Conservation (phyloP, 2,888 invertebrate genomes). For the Leuctra nigra region DNA sequence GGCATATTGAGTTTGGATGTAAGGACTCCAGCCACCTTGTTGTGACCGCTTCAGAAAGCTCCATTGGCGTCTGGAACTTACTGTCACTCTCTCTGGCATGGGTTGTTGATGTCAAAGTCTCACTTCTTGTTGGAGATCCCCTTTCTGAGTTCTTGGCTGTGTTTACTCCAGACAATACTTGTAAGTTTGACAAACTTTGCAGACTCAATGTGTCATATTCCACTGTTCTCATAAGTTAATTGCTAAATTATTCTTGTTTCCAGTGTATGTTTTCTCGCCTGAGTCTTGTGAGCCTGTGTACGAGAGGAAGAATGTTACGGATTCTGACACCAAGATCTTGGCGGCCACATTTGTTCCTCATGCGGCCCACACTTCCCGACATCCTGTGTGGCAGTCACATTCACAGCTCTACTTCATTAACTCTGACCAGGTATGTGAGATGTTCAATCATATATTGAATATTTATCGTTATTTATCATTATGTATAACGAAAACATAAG, state of each 20-base stretch:
- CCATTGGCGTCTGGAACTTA: constrained; percentile 65
- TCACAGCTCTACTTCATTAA: constrained; percentile 56
- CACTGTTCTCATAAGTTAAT: too few species aligned
- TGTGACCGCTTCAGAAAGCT: constrained; percentile 49
- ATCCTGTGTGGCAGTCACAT: constrained; percentile 51
- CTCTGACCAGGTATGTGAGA: constrained; percentile 51
- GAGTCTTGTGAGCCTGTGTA: constrained; percentile 49
- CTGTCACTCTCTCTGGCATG: constrained; percentile 61
- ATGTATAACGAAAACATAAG: too few species aligned
- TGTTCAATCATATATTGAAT: too few species aligned
- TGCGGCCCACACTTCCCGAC: constrained; percentile 40
- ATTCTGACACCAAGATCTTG: constrained; percentile 27
- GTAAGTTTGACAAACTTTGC: too few species aligned
- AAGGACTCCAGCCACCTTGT: constrained; percentile 50
- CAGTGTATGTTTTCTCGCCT: constrained; percentile 60
- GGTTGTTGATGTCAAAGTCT: constrained; percentile 50
- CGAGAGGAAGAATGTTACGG: constrained; percentile 39
- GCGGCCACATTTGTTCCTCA: constrained; percentile 53
- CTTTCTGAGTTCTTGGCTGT: constrained; percentile 60
- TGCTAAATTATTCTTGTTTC: too few species aligned
- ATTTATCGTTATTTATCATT: too few species aligned
- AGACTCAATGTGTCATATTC: too few species aligned
- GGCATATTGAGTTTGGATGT: constrained; percentile 52
- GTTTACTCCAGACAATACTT: constrained; percentile 54
- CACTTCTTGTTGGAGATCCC: constrained; percentile 51